Base-by-base conservation (phyloP, 2,888 invertebrate genomes). In the Pachydiplax longipennis region DNA sequence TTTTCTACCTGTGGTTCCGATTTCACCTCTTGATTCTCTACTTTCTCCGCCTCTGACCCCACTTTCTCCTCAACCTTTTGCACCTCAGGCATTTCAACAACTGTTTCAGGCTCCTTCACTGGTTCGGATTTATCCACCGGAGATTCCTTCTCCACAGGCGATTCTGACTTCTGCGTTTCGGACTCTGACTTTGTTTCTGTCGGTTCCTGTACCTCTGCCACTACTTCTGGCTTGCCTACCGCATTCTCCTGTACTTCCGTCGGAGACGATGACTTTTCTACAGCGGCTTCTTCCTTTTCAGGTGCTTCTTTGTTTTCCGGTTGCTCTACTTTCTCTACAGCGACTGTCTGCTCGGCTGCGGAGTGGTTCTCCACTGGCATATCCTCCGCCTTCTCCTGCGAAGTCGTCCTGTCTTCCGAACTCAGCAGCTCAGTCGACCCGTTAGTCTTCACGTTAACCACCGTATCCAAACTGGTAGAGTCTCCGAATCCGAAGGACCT, bases 401-500 rank as follows among this genome's bases (percentile, higher is more conserved):
- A 87, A 31, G 13, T 25, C 53, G 53, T 53, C 13, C 31, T 53
- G 0, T 44, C 44, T 10, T 44, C 44, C 18, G 65, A 18, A 37
- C 37, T 61, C 35, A 61, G 40, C 10, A 87, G 35, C n/a, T 87
- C 87, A 10, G 87, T 87, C n/a, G 87, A 87, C 3, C 61, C 61
- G 18, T 65, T 61, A 37, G 87, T 87, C 65, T 87, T 87, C 25
- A 87, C 87, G 37, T 87, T 58, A 12, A 87, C 87, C 18, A 87
- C 61, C 18, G 87, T 87, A 15, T 87, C 87, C 61, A 58, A 48
- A 61, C 87, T 87, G 61, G 87, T 61, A 2, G 87, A 87, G 65
- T 87, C 87, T 40, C 87, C 87, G 37, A 87, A 87, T 2, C 87
- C 87, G 87, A 87, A 87, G 2, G 87, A 87, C n/a, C 61, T 87